These are phyloP conservation scores for Aspidiotus rigidus DNA, from an alignment of 2,888 invertebrate genomes.

Conservation along the genomic window DNA sequence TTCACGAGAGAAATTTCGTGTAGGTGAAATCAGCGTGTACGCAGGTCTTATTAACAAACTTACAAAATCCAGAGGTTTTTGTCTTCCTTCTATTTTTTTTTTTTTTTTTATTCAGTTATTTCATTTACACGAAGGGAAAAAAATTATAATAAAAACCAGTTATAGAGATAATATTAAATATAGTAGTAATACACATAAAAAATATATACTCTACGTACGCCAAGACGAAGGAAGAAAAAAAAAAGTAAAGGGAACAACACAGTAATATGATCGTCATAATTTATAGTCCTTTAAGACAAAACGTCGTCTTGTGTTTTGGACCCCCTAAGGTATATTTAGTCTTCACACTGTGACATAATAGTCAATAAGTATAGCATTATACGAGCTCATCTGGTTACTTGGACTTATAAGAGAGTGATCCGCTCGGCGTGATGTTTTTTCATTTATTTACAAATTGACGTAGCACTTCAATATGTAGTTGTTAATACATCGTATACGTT, in stretches of 20 bases:
- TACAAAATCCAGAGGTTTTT: conserved; percentile 7
- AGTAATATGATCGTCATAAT: conserved; percentile 28
- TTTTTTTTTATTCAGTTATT: not conserved
- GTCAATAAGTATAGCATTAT: conserved; percentile 33
- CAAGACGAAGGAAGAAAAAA: too few relatives aligned
- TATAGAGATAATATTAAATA: conserved; percentile 9
- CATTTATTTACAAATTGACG: conserved; percentile 30
- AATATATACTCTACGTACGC: not conserved
- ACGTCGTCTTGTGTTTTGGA: conserved; percentile 23
- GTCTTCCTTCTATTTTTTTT: conserved; percentile 3
- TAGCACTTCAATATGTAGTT: not conserved
- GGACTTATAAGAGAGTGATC: conserved; percentile 12
- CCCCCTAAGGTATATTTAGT: conserved; percentile 33
- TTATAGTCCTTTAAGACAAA: conserved; percentile 31
- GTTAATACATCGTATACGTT: too few relatives aligned
- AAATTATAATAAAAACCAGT: conserved; percentile 19
- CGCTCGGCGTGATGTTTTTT: conserved; percentile 28
- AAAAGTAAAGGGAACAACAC: too few relatives aligned
- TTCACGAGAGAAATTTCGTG: conserved; percentile 6
- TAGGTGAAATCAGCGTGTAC: conserved; percentile 4
- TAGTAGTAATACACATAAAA: conserved; percentile 1
- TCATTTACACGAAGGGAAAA: not conserved
- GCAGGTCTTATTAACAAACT: not conserved
- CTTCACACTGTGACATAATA: conserved; percentile 33
- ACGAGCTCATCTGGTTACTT: conserved; percentile 30